A percentile compares a stretch with the other conserved stretches of the same genome.
These are phyloP conservation scores for Copidosoma aretas DNA, from an alignment of 2,888 invertebrate genomes.

Conservation along the genomic window DNA sequence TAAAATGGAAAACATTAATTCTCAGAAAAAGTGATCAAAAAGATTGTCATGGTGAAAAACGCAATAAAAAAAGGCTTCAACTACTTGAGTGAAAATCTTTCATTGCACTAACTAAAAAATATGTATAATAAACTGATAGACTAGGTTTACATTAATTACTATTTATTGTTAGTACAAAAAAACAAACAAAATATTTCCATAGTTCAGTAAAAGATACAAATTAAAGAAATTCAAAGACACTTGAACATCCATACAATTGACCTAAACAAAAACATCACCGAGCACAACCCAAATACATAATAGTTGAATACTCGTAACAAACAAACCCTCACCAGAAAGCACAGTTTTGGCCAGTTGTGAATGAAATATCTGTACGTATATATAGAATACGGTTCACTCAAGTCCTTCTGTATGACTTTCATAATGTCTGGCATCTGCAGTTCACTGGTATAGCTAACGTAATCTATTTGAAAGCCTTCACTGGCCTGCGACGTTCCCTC, in stretches of 20 bases:
- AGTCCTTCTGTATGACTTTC: slow-evolving; percentile 97
- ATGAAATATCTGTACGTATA: slow-evolving; percentile 99
- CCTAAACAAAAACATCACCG: too few relatives aligned
- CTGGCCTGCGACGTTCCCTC: slow-evolving; percentile 45
- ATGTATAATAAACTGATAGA: too few relatives aligned
- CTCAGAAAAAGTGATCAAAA: too few relatives aligned
- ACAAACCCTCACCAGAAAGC: slow-evolving; percentile 79
- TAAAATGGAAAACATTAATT: too few relatives aligned
- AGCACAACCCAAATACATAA: too few relatives aligned
- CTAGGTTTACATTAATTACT: too few relatives aligned
- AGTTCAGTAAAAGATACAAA: background rate
- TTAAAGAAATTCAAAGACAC: background rate
- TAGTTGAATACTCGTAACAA: slow-evolving; percentile 33
- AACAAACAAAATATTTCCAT: background rate
- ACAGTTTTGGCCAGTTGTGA: slow-evolving; percentile 99
- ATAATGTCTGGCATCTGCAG: slow-evolving; percentile 98
- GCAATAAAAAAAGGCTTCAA: too few relatives aligned
- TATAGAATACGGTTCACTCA: slow-evolving; percentile 99
- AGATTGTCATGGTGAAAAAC: too few relatives aligned
- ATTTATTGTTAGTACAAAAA: too few relatives aligned
- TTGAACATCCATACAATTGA: too few relatives aligned
- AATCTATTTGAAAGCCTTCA: slow-evolving; percentile 62
- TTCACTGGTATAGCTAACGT: slow-evolving; percentile 90
- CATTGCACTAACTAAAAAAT: too few relatives aligned
- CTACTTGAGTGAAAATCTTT: too few relatives aligned